Evolutionary conservation across 2,113 vertebrate genomes (phyloP).

Genomic region (Rhodinocichla rosea): DNA sequence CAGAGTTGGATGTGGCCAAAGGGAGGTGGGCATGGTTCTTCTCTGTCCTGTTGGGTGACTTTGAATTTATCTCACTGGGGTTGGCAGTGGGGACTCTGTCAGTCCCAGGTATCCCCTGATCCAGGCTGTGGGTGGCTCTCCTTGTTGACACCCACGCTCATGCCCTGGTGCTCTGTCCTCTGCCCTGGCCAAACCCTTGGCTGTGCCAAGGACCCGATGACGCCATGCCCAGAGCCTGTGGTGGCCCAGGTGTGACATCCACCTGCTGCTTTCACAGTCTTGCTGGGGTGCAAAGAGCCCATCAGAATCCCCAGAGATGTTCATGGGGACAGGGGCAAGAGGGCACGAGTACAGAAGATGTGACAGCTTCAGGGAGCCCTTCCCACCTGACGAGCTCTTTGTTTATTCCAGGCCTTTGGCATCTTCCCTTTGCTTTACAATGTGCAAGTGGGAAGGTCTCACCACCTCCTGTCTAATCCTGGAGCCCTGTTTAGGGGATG

Average conservation of each 20-base stretch:
- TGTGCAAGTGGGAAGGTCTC: background rate
- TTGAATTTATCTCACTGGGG: background rate
- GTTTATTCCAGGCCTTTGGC: background rate
- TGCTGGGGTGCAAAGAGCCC: background rate
- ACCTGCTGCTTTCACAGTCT: background rate
- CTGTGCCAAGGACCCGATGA: background rate
- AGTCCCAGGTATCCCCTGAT: background rate
- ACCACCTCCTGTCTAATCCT: background rate
- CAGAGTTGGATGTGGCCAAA: background rate
- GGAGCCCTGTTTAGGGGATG: background rate
- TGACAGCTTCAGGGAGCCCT: background rate
- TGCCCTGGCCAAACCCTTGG: background rate
- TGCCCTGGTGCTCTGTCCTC: background rate
- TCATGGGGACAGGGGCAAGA: background rate
- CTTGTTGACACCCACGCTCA: background rate
- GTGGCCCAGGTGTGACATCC: background rate
- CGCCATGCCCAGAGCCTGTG: background rate
- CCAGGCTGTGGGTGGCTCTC: background rate
- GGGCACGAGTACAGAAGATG: rapidly evolving
- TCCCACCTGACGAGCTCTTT: background rate
- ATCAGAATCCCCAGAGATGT: background rate
- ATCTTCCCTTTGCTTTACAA: background rate
- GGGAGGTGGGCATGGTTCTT: background rate
- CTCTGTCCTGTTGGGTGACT: background rate
- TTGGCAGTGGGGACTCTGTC: background rate